A percentile compares a stretch with the other conserved stretches of the same genome.
Conservation (phyloP, 2,113 vertebrate genomes). For the Procavia capensis region DNA sequence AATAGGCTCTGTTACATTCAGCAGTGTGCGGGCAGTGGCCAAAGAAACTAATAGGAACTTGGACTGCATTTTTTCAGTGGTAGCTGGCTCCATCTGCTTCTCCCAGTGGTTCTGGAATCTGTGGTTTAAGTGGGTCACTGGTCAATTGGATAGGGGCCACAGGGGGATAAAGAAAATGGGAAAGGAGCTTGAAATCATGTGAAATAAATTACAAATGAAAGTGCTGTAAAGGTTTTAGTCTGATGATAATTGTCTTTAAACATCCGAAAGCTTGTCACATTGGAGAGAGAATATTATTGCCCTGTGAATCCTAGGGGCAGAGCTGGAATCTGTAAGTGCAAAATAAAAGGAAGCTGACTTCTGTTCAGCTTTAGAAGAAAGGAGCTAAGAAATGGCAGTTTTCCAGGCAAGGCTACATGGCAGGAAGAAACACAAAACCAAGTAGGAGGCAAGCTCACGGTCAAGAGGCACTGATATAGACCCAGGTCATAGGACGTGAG, state of each 20-base stretch:
- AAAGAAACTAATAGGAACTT: not conserved
- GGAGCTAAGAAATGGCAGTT: not conserved
- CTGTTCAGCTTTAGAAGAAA: not conserved
- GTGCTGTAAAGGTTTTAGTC: not conserved
- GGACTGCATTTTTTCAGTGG: not conserved
- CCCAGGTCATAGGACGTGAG: not conserved
- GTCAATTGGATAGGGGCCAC: not conserved
- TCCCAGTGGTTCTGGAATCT: not conserved
- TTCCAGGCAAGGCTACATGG: not conserved
- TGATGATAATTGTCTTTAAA: constrained; percentile 1
- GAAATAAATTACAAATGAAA: constrained; percentile 31
- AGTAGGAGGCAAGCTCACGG: not conserved
- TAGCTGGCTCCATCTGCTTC: not conserved
- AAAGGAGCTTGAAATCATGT: not conserved
- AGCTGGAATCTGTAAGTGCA: not conserved
- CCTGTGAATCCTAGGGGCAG: not conserved
- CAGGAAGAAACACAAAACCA: not conserved
- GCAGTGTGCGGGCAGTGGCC: not conserved
- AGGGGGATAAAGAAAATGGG: not conserved
- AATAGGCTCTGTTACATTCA: not conserved
- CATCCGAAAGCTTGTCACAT: not conserved
- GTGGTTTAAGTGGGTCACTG: not conserved
- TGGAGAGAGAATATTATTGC: not conserved
- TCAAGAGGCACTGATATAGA: not conserved
- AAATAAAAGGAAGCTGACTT: constrained; percentile 28